These are phyloP conservation scores for Hipparchia sbordonii DNA, from an alignment of 2,888 invertebrate genomes.

Conservation along the genomic window DNA sequence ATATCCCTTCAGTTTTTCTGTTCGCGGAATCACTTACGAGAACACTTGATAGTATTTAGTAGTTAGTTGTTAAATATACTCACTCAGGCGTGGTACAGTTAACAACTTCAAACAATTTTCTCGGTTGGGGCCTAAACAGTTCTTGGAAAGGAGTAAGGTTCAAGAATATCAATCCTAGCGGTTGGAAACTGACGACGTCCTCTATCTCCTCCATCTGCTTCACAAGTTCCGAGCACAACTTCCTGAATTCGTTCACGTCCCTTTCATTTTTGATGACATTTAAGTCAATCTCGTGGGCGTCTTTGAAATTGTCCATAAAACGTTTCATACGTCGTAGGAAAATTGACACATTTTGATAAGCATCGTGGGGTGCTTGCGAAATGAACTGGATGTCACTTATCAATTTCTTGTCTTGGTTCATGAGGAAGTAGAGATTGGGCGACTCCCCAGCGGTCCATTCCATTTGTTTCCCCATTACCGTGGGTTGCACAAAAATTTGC, in stretches of 20 bases:
- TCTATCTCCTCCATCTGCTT: conserved; percentile 87
- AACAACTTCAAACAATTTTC: conserved; percentile 85
- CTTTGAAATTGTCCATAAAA: conserved; percentile 86
- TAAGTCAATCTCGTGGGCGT: conserved; percentile 86
- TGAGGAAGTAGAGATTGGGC: conserved; percentile 87
- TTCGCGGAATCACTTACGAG: too few species aligned
- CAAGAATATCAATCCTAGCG: conserved; percentile 88
- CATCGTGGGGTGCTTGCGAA: conserved; percentile 80
- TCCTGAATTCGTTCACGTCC: conserved; percentile 85
- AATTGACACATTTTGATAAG: conserved; percentile 84
- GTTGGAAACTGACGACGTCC: conserved; percentile 85
- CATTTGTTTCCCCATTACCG: conserved; percentile 91
- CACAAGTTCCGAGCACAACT: conserved; percentile 86
- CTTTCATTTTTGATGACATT: conserved; percentile 85
- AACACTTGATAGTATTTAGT: too few species aligned
- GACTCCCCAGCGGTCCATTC: conserved; percentile 89
- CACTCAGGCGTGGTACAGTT: conserved; percentile 86
- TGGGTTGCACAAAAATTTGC: conserved; percentile 90
- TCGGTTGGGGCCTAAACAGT: conserved; percentile 87
- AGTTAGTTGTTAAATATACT: conserved; percentile 46
- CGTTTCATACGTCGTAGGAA: conserved; percentile 86
- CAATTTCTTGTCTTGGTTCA: conserved; percentile 86
- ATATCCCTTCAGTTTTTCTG: too few species aligned
- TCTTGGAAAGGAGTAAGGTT: conserved; percentile 88
- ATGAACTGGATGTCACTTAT: conserved; percentile 81